Base-by-base conservation (phyloP, 1,140 invertebrate species). In the Drosophila burlai region DNA sequence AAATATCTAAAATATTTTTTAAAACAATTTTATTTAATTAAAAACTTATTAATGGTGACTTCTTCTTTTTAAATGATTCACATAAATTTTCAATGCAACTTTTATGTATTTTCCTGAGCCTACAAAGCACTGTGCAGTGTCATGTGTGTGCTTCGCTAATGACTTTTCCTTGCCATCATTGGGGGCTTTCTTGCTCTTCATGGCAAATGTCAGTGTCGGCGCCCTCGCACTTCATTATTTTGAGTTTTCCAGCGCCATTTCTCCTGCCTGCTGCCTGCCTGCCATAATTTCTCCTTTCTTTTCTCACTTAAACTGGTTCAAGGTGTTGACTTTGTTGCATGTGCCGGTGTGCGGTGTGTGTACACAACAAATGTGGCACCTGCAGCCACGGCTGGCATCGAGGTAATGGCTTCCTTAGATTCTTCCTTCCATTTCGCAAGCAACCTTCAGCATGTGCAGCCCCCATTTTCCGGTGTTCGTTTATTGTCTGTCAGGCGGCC, bases 151-250 rank as follows among this genome's bases (percentile, higher is more conserved):
- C 72, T 90, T 84, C 82, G 78, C 85, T 89, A 89, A 89, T 89
- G 84, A 89, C 85, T 89, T 90, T 90, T 89, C 73, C 85, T 90
- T 69, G 79, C 62, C 43, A 63, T 62, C 58, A 45, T 45, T 29
- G 42, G 62, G 21, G 57, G 57, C 40, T 62, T 65, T 63, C 50
- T 60, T 45, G 40, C 59, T 73, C 45, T 50, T 50, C 46, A 34
- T 40, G 67, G 67, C 58, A 73, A 72, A 61, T 73, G 69, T 73
- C 69, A 73, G 69, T 73, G 69, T 73, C 69, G 58, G 60, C 76
- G 62, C 62, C 68, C 77, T 89, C 77, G 77, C 83, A 87, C 84
- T 90, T 89, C 84, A 90, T 87, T 90, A 87, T 87, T 87, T 89
- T 89, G 83, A 86, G 84, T 76, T 86, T 73, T 60, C 54, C 68